Percentiles rank a stretch among this genome's conserved stretches.
Conservation (phyloP, 2,797 vertebrate species). For the Nyctibius grandis region DNA sequence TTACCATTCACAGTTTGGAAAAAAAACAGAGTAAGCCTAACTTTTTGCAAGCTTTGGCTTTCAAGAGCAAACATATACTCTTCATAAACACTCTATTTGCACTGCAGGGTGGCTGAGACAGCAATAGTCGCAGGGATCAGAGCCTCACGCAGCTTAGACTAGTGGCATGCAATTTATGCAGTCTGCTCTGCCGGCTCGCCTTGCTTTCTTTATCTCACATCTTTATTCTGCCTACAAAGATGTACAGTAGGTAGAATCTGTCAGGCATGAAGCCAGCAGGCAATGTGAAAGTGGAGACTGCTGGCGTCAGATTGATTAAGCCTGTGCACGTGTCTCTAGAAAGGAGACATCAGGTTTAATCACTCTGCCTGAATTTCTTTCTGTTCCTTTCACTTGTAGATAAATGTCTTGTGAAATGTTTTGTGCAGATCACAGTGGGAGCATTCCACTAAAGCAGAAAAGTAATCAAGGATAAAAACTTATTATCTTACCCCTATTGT, state of each 20-base stretch:
- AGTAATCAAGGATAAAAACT: background rate
- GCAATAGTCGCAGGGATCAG: background rate
- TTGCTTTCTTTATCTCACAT: slow-evolving; percentile 70
- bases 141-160: slow-evolving; percentile 17
- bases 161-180: slow-evolving; percentile 66
- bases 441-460: background rate
- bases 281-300: slow-evolving; percentile 69
- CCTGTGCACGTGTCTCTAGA: slow-evolving; percentile 78
- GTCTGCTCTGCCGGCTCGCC: slow-evolving; percentile 42
- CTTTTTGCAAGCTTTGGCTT: slow-evolving; percentile 4
- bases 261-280: slow-evolving; percentile 76
- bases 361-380: slow-evolving; percentile 31
- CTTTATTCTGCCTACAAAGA: slow-evolving; percentile 63
- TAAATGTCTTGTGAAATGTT: slow-evolving; percentile 14
- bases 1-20: background rate
- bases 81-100: slow-evolving; percentile 15
- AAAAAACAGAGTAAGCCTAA: background rate
- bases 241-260: slow-evolving; percentile 71
- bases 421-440: background rate
- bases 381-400: background rate
- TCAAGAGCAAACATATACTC: background rate
- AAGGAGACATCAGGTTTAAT: slow-evolving; percentile 76
- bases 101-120: slow-evolving; percentile 24
- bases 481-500: background rate
- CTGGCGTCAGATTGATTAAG: slow-evolving; percentile 81